Base-by-base conservation (phyloP, 2,797 vertebrate genomes). In the Anguilla megastoma region DNA sequence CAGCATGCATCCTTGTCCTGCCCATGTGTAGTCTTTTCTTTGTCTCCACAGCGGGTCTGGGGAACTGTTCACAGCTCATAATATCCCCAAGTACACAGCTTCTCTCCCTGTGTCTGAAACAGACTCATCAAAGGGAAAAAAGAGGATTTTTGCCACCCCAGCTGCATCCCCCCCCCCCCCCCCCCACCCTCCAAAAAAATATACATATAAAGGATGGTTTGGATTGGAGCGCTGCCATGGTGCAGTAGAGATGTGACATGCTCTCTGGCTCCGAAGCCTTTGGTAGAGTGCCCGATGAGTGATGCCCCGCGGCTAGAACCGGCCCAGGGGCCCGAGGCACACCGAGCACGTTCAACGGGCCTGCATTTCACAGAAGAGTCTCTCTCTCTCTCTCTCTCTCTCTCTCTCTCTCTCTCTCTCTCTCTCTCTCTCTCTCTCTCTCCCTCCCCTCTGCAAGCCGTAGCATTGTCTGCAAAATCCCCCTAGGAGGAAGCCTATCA, bases 1-100 rank as follows among this genome's bases (percentile, higher is more conserved):
- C 95, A 96, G 95, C 96, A 96, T 96, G 95, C 91, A 89, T 95
- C 93, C 90, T 88, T 86, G 88, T 91, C 91, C 89, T 82, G n/a
- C 48, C 63, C 36, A 5, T 88, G 87, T 12, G 41, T 88, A 52
- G 33, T 58, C 24, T 79, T 76, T 85, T 36, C 52, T 30, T 48
- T 88, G 63, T 74, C 14, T 54, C 82, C 52, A 45, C 54, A 33
- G 76, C 52, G 14, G 84, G 50, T 54, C n/a, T n/a, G 48, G 54
- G 86, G 79, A 48, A 33, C 50, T 50, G 45, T 50, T 48, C 24
- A 50, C 24, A 50, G 50, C n/a, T 56, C 50, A 0, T 54, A 54
- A 56, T 84, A 56, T 84, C 83, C 45, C 45, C 83, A 21, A 24
- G 83, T 1, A 84, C 27, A 58, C 10, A 16, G 83, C 45, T 41